Evolutionary conservation across 1,140 invertebrate genomes (phyloP), one percentile per base, ranked within the genome.

Genomic region (Coboldia fuscipes): DNA sequence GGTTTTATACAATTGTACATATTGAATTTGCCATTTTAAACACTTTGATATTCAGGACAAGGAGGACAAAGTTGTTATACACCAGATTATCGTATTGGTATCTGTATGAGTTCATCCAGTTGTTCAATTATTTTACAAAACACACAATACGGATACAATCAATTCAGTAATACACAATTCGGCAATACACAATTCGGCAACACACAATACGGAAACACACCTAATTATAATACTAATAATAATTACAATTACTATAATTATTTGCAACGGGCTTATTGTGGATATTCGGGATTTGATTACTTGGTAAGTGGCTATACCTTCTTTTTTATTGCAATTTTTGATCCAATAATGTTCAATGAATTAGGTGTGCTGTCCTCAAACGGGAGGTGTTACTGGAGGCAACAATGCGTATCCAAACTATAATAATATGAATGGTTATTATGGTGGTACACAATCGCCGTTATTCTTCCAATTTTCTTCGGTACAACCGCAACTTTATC

Each of bases 321-420:
- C n/a, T n/a, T n/a, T n/a, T 6, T 8, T 10, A 29, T 5, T 5
- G 27, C 14, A 5, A 29, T 8, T 29, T 29, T 8, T 29, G 27
- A 13, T 13, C 9, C 5, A 29, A n/a, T 15, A 29, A 29, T 7
- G n/a, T n/a, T 24, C 23, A 8, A 33, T 22, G 12, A 29, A n/a
- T 6, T 28, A 30, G 27, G 63, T 70, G 4, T 67, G 66, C 24
- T 69, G 66, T 40, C 55, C 56, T n/a, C n/a, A n/a, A n/a, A n/a
- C n/a, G n/a, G n/a, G n/a, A n/a, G n/a, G n/a, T n/a, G n/a, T n/a
- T n/a, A n/a, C n/a, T n/a, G n/a, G n/a, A n/a, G n/a, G n/a, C n/a
- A n/a, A n/a, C n/a, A 15, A 8, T n/a, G 8, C 27, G 14, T n/a
- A 29, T 29, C 14, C 6, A 23, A 23, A 10, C 27, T 29, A 9